These are phyloP conservation scores for Dyspetes luteomarginatus DNA, from an alignment of 2,888 invertebrate species.

Conservation along the genomic window DNA sequence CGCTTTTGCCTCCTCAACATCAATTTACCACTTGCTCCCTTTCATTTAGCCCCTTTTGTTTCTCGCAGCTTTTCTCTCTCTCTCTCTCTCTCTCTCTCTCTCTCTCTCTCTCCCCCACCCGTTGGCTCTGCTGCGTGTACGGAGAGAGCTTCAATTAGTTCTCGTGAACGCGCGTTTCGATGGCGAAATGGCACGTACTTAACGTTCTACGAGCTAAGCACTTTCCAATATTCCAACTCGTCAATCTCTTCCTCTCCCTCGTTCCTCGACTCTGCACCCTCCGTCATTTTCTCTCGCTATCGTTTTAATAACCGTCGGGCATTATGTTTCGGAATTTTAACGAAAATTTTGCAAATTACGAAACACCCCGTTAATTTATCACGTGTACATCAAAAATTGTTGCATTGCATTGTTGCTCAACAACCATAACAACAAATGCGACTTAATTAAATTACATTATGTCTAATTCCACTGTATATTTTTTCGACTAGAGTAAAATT, in stretches of 20 bases:
- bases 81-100: neutral
- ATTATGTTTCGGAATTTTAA: neutral
- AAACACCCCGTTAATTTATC: too few species aligned
- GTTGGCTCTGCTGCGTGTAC: neutral
- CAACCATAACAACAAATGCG: too few species aligned
- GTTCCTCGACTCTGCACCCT: neutral
- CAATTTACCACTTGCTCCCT: constrained; percentile 20
- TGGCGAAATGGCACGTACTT: constrained; percentile 49
- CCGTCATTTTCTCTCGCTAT: neutral
- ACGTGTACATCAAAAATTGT: too few species aligned
- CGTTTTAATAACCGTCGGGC: neutral
- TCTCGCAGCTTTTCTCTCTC: neutral
- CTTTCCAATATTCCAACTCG: constrained; percentile 54
- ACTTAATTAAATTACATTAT: too few species aligned
- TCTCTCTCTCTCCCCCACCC: neutral
- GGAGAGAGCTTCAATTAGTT: constrained; percentile 49
- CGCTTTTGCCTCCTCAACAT: neutral
- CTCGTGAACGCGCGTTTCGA: constrained; percentile 53
- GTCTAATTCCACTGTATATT: neutral
- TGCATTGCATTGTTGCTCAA: too few species aligned
- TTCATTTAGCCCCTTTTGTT: constrained; percentile 47
- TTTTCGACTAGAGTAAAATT: neutral
- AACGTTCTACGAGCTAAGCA: constrained; percentile 52
- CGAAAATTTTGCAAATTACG: neutral
- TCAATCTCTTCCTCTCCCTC: constrained; percentile 33